Percentiles rank a stretch among this genome's conserved stretches.
phyloP scores from a whole-genome alignment of 2,113 vertebrate species.

The Aspidoscelis tigris region DNA sequence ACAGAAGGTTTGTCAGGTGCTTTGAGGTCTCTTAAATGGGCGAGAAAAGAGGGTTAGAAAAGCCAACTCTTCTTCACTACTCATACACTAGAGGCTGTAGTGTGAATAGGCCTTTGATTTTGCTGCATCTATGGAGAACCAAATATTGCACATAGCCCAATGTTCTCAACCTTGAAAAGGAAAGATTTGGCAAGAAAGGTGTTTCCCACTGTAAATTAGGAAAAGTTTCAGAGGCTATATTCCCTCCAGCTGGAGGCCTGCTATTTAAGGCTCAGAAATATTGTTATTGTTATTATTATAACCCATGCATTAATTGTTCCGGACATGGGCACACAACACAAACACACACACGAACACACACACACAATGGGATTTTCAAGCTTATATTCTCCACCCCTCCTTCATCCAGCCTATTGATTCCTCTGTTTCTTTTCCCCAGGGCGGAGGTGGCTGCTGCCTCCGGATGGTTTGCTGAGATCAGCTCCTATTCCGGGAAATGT shows the following conservation, averaged over 20 bases:
- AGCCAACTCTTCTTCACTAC: too few relatives aligned
- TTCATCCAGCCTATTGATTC: background rate
- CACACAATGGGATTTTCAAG: too few relatives aligned
- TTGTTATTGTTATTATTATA: too few relatives aligned
- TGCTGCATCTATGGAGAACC: too few relatives aligned
- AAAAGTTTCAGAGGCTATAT: background rate
- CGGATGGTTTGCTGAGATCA: conserved; percentile 8
- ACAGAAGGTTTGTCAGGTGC: too few relatives aligned
- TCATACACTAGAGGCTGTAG: too few relatives aligned
- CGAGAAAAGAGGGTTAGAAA: too few relatives aligned
- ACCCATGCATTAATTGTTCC: background rate
- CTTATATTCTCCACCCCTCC: too few relatives aligned
- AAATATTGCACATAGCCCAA: background rate
- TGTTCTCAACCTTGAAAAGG: background rate
- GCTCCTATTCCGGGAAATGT: conserved; percentile 28
- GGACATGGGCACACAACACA: background rate
- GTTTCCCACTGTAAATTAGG: background rate
- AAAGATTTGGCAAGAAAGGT: background rate
- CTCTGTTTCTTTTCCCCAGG: background rate
- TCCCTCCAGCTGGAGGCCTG: background rate
- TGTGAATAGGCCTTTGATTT: too few relatives aligned
- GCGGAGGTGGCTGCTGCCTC: background rate
- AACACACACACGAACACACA: background rate
- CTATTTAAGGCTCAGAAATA: background rate
- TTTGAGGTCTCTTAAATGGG: too few relatives aligned